These are phyloP conservation scores for Phoxinus dragarum DNA, from an alignment of 2,797 vertebrate species.

Conservation along the genomic window DNA sequence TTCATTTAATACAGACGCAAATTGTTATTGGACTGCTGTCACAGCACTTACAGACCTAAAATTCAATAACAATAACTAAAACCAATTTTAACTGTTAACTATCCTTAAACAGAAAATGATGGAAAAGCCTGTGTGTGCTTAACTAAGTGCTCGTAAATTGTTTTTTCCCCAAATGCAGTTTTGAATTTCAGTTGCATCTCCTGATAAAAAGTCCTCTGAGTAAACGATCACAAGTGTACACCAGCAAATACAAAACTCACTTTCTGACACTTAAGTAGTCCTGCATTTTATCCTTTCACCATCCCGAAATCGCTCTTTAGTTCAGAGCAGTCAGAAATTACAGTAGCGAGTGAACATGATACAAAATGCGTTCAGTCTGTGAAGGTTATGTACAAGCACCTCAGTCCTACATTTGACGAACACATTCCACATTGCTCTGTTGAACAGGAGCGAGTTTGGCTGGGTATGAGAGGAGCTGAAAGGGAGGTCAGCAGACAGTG, in stretches of 20 bases:
- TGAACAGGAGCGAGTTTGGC: constrained; percentile 55
- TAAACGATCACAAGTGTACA: constrained; percentile 62
- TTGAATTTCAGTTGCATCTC: constrained; percentile 53
- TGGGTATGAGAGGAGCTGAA: constrained; percentile 52
- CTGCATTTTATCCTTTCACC: constrained; percentile 56
- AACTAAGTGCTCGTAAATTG: constrained; percentile 66
- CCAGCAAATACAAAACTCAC: constrained; percentile 60
- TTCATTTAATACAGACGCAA: constrained; percentile 53
- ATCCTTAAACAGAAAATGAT: constrained; percentile 52
- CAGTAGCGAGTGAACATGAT: constrained; percentile 68
- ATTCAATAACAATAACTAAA: constrained; percentile 49
- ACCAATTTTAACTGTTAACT: constrained; percentile 58
- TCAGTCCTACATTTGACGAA: constrained; percentile 66
- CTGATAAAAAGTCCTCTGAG: constrained; percentile 64
- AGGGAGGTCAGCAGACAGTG: constrained; percentile 49
- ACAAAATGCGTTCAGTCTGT: constrained; percentile 66
- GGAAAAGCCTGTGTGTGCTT: constrained; percentile 59
- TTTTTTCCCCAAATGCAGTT: constrained; percentile 45
- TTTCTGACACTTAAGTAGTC: constrained; percentile 64
- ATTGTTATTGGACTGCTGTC: constrained; percentile 53
- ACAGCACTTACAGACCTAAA: constrained; percentile 48
- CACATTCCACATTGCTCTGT: constrained; percentile 67
- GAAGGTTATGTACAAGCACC: constrained; percentile 69
- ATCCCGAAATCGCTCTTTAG: constrained; percentile 47
- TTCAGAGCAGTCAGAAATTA: constrained; percentile 64